Percentiles rank a stretch among this genome's conserved stretches.
Conservation (phyloP, 2,797 vertebrate genomes). For the Malurus leucopterus region DNA sequence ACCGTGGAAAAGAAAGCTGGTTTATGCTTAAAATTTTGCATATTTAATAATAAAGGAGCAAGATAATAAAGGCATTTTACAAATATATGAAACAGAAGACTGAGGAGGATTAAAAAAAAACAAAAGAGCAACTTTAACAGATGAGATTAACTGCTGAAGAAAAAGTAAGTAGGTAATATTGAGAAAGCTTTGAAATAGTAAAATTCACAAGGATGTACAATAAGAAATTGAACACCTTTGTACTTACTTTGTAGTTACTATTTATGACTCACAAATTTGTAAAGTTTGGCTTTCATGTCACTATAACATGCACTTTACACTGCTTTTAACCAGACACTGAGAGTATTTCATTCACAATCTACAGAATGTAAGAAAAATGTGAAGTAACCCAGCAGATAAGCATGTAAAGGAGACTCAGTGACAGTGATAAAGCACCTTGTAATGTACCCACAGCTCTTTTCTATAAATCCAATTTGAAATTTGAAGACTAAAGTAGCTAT, state of each 20-base stretch:
- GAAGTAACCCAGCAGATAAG: neutral
- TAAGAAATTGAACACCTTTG: neutral
- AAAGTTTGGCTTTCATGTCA: too few relatives aligned
- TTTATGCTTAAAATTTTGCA: neutral
- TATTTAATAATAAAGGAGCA: neutral
- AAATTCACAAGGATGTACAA: neutral
- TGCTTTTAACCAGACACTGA: neutral
- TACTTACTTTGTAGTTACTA: neutral
- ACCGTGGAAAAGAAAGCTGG: neutral
- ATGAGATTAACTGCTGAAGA: neutral
- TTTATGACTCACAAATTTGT: neutral
- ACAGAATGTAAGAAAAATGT: neutral
- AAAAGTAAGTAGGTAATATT: neutral
- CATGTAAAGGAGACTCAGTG: neutral
- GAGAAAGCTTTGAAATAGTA: neutral
- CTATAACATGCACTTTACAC: neutral
- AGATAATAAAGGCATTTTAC: neutral
- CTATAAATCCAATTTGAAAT: conserved; percentile 31
- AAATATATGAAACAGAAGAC: neutral
- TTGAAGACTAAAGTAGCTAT: neutral
- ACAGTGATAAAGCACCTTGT: conserved; percentile 6
- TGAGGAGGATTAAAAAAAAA: neutral
- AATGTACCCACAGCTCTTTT: conserved; percentile 17
- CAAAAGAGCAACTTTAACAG: neutral
- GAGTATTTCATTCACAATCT: neutral